These are phyloP conservation scores for Nomada ferruginata DNA, from an alignment of 2,888 invertebrate species.

Conservation along the genomic window DNA sequence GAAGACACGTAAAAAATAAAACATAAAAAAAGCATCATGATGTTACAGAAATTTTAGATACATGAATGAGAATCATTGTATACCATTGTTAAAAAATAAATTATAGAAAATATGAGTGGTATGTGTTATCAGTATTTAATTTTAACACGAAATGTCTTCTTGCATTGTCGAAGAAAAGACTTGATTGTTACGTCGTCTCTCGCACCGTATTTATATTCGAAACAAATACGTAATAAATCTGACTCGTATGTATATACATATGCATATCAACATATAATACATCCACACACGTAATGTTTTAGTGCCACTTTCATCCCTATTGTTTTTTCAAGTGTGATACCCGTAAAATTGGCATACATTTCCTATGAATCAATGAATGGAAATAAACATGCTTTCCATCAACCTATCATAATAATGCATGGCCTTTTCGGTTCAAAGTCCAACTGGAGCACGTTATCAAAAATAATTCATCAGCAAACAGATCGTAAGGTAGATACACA, in stretches of 20 bases:
- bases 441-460: conserved; percentile 94
- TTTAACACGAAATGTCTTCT: conserved; percentile 36
- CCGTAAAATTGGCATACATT: conserved; percentile 89
- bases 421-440: conserved; percentile 94
- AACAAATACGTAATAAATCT: conserved; percentile 19
- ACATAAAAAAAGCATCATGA: not conserved
- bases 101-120: conserved; percentile 23
- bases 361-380: conserved; percentile 87
- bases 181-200: conserved; percentile 3
- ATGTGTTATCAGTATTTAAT: conserved; percentile 18
- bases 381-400: conserved; percentile 77
- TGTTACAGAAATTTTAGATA: conserved; percentile 21
- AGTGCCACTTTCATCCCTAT: conserved; percentile 10
- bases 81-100: conserved; percentile 16
- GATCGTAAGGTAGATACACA: conserved; percentile 86
- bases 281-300: not conserved
- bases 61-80: conserved; percentile 7
- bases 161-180: conserved; percentile 26
- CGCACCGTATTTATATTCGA: conserved; percentile 13
- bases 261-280: not conserved
- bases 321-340: conserved; percentile 68
- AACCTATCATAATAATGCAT: conserved; percentile 93
- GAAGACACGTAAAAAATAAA: not conserved
- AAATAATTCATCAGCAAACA: conserved; percentile 88
- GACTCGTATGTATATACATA: conserved; percentile 40